Percentiles rank a stretch among this genome's conserved stretches.
These are phyloP conservation scores for Hiodon tergisus DNA, from an alignment of 2,113 vertebrate genomes.

Conservation along the genomic window DNA sequence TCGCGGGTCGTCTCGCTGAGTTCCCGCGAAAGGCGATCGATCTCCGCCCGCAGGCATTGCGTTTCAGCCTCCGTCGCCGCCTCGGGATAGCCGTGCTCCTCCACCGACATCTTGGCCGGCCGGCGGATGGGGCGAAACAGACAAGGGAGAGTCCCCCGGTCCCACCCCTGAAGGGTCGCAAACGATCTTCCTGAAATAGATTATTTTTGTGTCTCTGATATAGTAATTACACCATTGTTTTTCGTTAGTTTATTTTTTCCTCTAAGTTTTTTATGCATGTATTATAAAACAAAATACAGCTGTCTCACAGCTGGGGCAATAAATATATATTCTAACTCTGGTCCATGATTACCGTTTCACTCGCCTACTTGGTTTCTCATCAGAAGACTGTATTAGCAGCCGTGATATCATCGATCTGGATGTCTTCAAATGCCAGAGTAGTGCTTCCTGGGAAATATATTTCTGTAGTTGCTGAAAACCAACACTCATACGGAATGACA, in stretches of 20 bases:
- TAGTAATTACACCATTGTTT: no score
- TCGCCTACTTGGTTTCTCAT: conserved; percentile 1
- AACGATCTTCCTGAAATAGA: conserved; percentile 26
- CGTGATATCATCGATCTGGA: conserved; percentile 66
- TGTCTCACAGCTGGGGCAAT: no score
- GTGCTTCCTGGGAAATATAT: conserved; percentile 55
- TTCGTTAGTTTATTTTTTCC: neutral
- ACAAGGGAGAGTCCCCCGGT: conserved; percentile 32
- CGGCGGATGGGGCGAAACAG: conserved; percentile 32
- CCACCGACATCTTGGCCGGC: conserved; percentile 64
- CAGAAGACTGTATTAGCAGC: conserved; percentile 18
- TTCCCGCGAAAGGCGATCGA: conserved; percentile 80
- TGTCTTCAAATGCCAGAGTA: conserved; percentile 26
- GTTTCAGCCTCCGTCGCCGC: conserved; percentile 74
- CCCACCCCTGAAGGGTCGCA: conserved; percentile 42
- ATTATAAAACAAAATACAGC: no score
- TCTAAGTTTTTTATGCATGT: no score
- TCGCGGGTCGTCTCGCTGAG: conserved; percentile 85
- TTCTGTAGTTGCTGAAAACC: conserved; percentile 31
- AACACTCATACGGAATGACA: neutral
- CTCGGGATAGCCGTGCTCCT: conserved; percentile 71
- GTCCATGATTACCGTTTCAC: conserved; percentile 4
- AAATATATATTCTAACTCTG: neutral
- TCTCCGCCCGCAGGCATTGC: conserved; percentile 79
- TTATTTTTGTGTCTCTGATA: conserved; percentile 16